Base-by-base conservation (phyloP, 2,113 vertebrate genomes). In the Lampris megalopsis region DNA sequence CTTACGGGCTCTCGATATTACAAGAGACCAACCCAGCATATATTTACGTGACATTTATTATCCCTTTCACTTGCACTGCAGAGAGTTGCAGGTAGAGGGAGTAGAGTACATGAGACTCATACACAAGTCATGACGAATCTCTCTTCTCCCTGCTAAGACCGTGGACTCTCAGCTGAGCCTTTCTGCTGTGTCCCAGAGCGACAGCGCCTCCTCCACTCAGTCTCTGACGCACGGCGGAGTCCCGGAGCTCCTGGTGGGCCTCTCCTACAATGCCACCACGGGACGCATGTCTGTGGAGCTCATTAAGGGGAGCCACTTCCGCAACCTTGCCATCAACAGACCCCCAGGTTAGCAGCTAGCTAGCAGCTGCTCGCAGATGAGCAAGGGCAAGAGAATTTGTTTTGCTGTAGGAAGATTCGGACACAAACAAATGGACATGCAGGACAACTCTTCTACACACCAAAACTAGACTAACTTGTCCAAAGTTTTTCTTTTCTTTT, bases 251-350 rank as follows among this genome's bases (percentile, higher is more conserved):
- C 89, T 99, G 52, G 91, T 99, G 82, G 98, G 98, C 1, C 93
- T 99, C 77, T 93, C 95, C 4, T 99, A 99, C 92, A 98, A 95
- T 43, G 95, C 97, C 90, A 98, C 96, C 54, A 99, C 97, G 0
- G 98, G 98, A 48, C 95, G 97, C 75, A 95, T 99, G 92, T 96
- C 97, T 4, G 97, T 98, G 87, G 97, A 99, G 93, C 91, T 99
- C 88, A 96, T 99, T 94, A 99, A 98, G 94, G 98, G 98, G 71
- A 99, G 97, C 82, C 97, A 98, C 93, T 98, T 99, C 94, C 95
- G 96, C 79, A 98, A 98, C 93, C 95, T 97, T 2, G 95, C 97
- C 24, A 81, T 96, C 89, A 97, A 94, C 92, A 94, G 96, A 85
- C 96, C 96, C 1, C 97, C 97, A 80, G 97, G 98, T 99, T 84